Evolutionary conservation across 2,888 invertebrate genomes (phyloP).

Genomic region (Tricholauxania praeusta): DNA sequence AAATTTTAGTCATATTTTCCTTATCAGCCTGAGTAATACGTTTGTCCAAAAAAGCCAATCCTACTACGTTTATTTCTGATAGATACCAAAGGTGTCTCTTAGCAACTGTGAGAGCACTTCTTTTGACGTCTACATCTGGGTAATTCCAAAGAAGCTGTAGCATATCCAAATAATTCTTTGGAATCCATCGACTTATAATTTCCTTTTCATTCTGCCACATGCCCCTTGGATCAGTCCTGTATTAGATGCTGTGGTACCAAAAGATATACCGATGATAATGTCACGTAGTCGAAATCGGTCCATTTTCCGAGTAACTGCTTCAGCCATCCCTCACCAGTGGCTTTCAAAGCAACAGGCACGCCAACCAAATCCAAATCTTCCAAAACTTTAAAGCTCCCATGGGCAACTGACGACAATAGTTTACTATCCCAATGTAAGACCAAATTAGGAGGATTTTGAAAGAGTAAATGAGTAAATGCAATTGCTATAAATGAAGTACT

Average conservation of each 20-base stretch:
- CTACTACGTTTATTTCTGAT: too few relatives aligned
- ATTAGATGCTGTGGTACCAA: constrained; percentile 38
- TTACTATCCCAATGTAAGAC: constrained; percentile 34
- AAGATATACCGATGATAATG: constrained; percentile 38
- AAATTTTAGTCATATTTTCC: too few relatives aligned
- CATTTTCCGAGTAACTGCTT: constrained; percentile 37
- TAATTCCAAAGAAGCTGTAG: too few relatives aligned
- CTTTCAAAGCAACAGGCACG: constrained; percentile 38
- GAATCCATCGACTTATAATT: too few relatives aligned
- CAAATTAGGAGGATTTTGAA: constrained; percentile 30
- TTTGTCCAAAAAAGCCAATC: too few relatives aligned
- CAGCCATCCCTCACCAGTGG: constrained; percentile 34
- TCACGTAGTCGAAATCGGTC: constrained; percentile 35
- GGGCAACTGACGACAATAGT: constrained; percentile 35
- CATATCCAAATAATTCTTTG: too few relatives aligned
- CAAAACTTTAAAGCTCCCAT: too few relatives aligned
- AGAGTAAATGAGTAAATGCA: constrained; percentile 30
- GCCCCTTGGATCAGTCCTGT: constrained; percentile 35
- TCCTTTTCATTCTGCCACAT: constrained; percentile 36
- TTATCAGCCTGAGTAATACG: too few relatives aligned
- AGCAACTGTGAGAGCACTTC: too few relatives aligned
- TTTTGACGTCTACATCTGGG: too few relatives aligned
- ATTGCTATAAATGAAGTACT: constrained; percentile 41
- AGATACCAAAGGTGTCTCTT: too few relatives aligned
- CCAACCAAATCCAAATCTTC: constrained; percentile 35